Evolutionary conservation across 1,140 invertebrate genomes (phyloP), one percentile per base, ranked within the genome.

Genomic region (Lethrus apterus): DNA sequence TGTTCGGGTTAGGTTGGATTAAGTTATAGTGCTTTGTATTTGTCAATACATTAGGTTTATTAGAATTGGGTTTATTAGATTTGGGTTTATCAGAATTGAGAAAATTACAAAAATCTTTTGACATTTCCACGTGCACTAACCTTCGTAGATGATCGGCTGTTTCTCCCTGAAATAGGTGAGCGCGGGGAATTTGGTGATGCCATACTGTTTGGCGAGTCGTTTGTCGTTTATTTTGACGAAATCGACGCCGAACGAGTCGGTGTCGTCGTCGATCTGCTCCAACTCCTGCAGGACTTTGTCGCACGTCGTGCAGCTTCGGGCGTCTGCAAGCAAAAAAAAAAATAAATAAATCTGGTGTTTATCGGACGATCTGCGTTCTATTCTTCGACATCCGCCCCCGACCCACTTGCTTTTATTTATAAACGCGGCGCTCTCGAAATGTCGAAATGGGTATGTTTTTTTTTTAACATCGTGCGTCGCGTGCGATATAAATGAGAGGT

Each of bases 181-280:
- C 44, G 89, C 86, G 48, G 92, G 92, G 65, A 94, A 94, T 68
- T 79, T 89, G 67, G 84, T 90, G 68, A 94, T 90, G 58, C 89
- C 90, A 80, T 93, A 91, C 59, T 92, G 88, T 66, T 94, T 94
- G 40, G 92, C 91, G 58, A 91, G 75, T 71, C 90, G 79, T 77
- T 93, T 93, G 72, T 95, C 92, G 75, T 92, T 92, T 66, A 93
- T 92, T 73, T 94, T 94, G 48, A 93, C 89, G 71, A 94, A 91
- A 69, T 91, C 86, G 52, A 95, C 89, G 56, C 90, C 90, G 69
- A 93, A 93, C 24, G 84, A 82, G 70, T 93, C 89, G 40, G 89
- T 92, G 69, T 93, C 90, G 70, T 93, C 89, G 73, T 93, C 89
- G 62, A 94, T 94, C 68, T 90, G 90, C 71, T 94, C 89, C 62